Evolutionary conservation across 2,888 invertebrate species (phyloP).

Genomic region (Sphaeridia pumilis): DNA sequence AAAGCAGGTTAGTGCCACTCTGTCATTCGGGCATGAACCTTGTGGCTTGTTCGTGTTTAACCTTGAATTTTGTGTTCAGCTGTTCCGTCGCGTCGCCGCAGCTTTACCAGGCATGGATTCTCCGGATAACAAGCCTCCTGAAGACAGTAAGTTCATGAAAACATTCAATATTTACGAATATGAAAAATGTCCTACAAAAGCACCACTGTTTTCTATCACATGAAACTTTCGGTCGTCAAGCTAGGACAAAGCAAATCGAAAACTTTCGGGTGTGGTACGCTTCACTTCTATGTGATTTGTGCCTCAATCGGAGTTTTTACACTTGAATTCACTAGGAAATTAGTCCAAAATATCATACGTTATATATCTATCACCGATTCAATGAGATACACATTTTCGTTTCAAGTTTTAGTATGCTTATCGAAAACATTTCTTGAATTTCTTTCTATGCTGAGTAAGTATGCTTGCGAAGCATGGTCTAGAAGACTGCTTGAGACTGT

Average conservation of each 20-base stretch:
- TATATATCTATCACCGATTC: background rate
- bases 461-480: no score
- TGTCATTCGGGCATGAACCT: background rate
- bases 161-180: no score
- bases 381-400: no score
- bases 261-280: background rate
- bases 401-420: no score
- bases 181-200: background rate
- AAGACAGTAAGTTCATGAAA: slow-evolving; percentile 95
- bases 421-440: no score
- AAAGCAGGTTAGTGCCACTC: slow-evolving; percentile 63
- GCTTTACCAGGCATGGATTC: slow-evolving; percentile 98
- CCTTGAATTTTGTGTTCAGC: slow-evolving; percentile 47
- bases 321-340: slow-evolving; percentile 1
- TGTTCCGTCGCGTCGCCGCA: slow-evolving; percentile 95
- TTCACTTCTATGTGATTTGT: slow-evolving; percentile 4
- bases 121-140: slow-evolving; percentile 84
- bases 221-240: background rate
- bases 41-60: no score
- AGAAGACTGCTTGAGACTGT: no score
- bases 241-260: background rate
- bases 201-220: background rate
- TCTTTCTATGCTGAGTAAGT: no score
- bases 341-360: background rate
- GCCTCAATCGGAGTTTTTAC: slow-evolving; percentile 9